These are phyloP conservation scores for Thereva unica DNA, from an alignment of 2,888 invertebrate genomes.

Conservation along the genomic window DNA sequence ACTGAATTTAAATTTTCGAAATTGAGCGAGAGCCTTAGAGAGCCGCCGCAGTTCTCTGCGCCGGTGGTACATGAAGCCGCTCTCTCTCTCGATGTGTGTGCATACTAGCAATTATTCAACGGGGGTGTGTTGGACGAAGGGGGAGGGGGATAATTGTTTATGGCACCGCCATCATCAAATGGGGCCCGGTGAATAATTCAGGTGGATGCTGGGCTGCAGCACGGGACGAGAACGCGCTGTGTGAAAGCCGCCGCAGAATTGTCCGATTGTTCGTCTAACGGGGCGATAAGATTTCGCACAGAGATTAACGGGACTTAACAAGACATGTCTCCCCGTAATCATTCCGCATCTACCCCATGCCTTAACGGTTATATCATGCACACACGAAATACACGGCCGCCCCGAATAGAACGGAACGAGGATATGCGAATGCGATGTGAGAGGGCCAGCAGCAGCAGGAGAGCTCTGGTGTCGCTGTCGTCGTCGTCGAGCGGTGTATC, in stretches of 20 bases:
- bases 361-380: too few relatives aligned
- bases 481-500: too few relatives aligned
- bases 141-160: constrained; percentile 31
- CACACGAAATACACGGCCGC: too few relatives aligned
- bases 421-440: constrained; percentile 3
- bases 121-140: too few relatives aligned
- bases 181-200: constrained; percentile 36
- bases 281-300: constrained; percentile 31
- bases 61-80: constrained; percentile 16
- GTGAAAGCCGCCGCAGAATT: constrained; percentile 14
- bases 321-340: constrained; percentile 11
- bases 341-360: background rate
- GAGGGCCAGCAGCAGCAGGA: constrained; percentile 1
- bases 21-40: background rate
- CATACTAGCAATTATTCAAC: too few relatives aligned
- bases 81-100: too few relatives aligned
- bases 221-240: background rate
- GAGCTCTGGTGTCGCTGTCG: background rate
- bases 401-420: background rate
- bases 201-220: constrained; percentile 8
- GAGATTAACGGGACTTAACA: constrained; percentile 18
- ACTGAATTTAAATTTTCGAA: constrained; percentile 17
- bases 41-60: constrained; percentile 12
- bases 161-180: constrained; percentile 35
- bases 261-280: constrained; percentile 4